phyloP scores from a whole-genome alignment of 2,888 invertebrate species.

The Leptopilina myrica region DNA sequence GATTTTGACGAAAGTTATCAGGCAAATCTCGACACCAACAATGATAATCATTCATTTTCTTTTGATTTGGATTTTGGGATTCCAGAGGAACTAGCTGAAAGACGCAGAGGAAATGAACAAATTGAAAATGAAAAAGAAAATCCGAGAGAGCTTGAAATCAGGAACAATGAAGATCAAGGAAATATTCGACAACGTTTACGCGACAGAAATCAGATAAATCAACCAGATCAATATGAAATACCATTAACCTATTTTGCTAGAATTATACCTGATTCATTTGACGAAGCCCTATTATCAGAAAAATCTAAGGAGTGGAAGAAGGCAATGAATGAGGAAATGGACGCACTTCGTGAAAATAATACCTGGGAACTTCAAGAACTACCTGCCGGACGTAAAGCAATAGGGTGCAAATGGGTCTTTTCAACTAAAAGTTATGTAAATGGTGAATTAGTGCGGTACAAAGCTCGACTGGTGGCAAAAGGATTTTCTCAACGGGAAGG shows the following conservation, averaged over 20 bases:
- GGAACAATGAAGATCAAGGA: too few species aligned
- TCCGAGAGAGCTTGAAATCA: too few species aligned
- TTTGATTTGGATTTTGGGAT: too few species aligned
- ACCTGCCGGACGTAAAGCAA: constrained; percentile 17
- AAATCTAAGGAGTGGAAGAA: constrained; percentile 42
- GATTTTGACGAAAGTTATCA: too few species aligned
- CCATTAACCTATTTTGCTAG: not conserved
- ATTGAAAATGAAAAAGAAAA: too few species aligned
- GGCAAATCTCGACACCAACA: too few species aligned
- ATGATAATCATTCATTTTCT: too few species aligned
- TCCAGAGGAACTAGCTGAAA: too few species aligned
- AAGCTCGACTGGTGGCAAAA: constrained; percentile 46
- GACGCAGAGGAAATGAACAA: too few species aligned
- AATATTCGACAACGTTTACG: too few species aligned
- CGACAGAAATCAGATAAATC: too few species aligned
- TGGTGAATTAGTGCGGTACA: not conserved
- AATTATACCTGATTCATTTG: not conserved
- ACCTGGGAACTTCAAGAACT: constrained; percentile 33
- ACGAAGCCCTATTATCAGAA: not conserved
- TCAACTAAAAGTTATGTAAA: constrained; percentile 10
- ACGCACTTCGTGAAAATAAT: constrained; percentile 21
- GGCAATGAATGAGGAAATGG: constrained; percentile 45
- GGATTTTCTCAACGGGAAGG: constrained; percentile 46
- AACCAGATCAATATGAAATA: too few species aligned
- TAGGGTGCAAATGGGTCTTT: constrained; percentile 48